Evolutionary conservation across 2,797 vertebrate genomes (phyloP).

Genomic region (Lithobates sylvaticus): DNA sequence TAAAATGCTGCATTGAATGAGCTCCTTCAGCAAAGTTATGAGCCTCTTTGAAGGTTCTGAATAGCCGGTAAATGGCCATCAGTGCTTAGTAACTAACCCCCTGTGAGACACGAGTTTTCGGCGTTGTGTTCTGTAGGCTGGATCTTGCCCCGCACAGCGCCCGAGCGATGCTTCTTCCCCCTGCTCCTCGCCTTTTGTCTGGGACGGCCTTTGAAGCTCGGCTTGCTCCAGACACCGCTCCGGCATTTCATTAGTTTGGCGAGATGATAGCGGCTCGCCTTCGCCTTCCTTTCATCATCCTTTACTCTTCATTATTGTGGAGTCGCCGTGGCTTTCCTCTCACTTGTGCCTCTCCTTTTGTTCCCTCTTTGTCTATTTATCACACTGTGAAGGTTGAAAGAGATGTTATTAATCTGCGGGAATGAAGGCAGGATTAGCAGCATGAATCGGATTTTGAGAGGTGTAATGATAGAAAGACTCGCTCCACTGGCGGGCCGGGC

Average conservation of each 20-base stretch:
- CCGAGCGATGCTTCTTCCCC: conserved; percentile 18
- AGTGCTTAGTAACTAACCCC: conserved; percentile 36
- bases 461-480: conserved; percentile 99
- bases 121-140: neutral
- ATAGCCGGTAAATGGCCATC: conserved; percentile 25
- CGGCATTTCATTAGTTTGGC: conserved; percentile 53
- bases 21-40: neutral
- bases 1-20: conserved; percentile 6
- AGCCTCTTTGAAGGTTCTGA: conserved; percentile 30
- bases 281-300: conserved; percentile 69
- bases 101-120: neutral
- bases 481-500: conserved; percentile 99
- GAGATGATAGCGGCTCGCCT: conserved; percentile 55
- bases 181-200: conserved; percentile 68
- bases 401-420: conserved; percentile 99
- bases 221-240: conserved; percentile 41
- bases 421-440: conserved; percentile 99
- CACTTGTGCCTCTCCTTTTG: conserved; percentile 94
- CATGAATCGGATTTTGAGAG: conserved; percentile 99
- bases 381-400: conserved; percentile 99
- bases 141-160: conserved; percentile 24
- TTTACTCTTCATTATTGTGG: conserved; percentile 84
- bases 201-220: conserved; percentile 58
- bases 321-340: conserved; percentile 86
- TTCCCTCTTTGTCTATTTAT: conserved; percentile 99